Base-by-base conservation (phyloP, 2,888 invertebrate species). In the Phortica magna region DNA sequence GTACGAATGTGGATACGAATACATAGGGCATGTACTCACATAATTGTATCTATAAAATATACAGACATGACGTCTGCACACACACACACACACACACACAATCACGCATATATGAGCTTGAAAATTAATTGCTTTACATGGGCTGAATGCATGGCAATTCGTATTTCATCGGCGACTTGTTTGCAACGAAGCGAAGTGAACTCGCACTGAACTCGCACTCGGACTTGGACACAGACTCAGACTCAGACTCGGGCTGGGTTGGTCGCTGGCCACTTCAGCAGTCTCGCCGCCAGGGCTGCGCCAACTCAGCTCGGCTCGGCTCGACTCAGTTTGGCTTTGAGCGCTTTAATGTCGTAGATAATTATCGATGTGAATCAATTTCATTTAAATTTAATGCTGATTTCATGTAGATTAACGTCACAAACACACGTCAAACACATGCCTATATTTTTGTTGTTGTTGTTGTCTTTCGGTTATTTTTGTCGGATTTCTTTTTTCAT, bases 1-100 rank as follows among this genome's bases (percentile, higher is more conserved):
- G 10, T 74, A 77, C 77, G 76, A 59, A 67, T 67, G 74, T 61
- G 76, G 75, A 42, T 79, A 39, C 76, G 76, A 73, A 78, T 19
- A 72, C 17, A 55, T 55, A 39, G 48, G 31, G n/a, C 55, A 17
- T 76, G 64, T n/a, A 61, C 65, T 42, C 17, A 14, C 10, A 75
- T 70, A 59, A 42, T 65, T 55, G 31, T 67, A 39, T 48, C 39
- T 48, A 12, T 41, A 39, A 19, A 65, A 31, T 64, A 39, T 74
- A 48, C 59, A 22, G 68, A 59, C 42, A 59, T 65, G 53, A 61
- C 31, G 39, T 72, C 64, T 64, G 48, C 53, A 68, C 9, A 55
- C 55, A 10, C 3, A 55, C 55, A 55, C 14, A 2, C 55, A 55
- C 55, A 55, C 17, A 55, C n/a, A 31, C 31, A 31, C 31, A 31